A percentile compares a stretch with the other conserved stretches of the same genome.
phyloP scores from a whole-genome alignment of 2,888 invertebrate genomes.

The Apodemia zela region DNA sequence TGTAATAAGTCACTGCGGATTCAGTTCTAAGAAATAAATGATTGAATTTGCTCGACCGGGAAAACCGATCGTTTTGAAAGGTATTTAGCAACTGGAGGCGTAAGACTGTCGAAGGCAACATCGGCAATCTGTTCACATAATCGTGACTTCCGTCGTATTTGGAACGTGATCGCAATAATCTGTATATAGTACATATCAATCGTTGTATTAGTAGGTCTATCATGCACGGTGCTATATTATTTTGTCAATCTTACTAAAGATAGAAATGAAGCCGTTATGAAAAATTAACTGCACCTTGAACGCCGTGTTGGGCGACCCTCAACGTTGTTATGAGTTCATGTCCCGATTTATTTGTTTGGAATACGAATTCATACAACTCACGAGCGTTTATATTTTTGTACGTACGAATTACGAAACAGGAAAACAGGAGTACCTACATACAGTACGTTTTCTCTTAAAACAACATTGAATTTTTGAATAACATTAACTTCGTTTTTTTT shows the following conservation, averaged over 20 bases:
- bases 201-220: constrained; percentile 48
- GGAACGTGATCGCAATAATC: constrained; percentile 61
- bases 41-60: neutral
- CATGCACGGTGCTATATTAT: constrained; percentile 47
- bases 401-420: neutral
- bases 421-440: neutral
- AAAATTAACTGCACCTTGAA: constrained; percentile 48
- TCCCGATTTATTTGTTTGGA: neutral
- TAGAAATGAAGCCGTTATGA: constrained; percentile 61
- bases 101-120: constrained; percentile 45
- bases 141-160: constrained; percentile 64
- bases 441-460: neutral
- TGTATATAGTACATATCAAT: constrained; percentile 42
- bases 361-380: neutral
- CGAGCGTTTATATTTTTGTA: neutral
- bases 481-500: too few species aligned
- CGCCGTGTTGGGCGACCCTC: constrained; percentile 34
- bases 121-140: constrained; percentile 66
- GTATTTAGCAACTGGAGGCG: constrained; percentile 54
- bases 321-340: constrained; percentile 21
- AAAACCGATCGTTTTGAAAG: constrained; percentile 56
- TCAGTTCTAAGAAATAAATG: neutral
- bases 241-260: constrained; percentile 55
- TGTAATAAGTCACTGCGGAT: neutral
- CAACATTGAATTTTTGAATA: too few species aligned